Evolutionary conservation across 2,888 invertebrate species (phyloP).

Genomic region (Trimorus sp.): DNA sequence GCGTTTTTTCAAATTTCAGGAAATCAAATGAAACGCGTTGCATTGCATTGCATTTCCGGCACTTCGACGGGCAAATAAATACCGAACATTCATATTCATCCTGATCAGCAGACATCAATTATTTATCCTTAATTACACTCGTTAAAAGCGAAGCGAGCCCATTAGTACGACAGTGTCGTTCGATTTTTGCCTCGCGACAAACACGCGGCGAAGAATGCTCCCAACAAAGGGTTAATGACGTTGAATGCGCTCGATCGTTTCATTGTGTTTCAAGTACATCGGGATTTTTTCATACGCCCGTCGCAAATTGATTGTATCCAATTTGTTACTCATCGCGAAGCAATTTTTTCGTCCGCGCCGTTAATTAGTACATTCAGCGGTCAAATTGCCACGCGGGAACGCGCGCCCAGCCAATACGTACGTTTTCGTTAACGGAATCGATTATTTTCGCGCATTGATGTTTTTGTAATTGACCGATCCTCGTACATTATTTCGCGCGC

Average conservation of each 20-base stretch:
- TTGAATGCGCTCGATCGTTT: constrained; percentile 29
- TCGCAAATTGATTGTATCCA: constrained; percentile 14
- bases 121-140: constrained; percentile 28
- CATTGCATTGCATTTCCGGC: too few species aligned
- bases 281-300: constrained; percentile 19
- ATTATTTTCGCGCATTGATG: constrained; percentile 20
- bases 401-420: not conserved
- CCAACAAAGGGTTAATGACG: constrained; percentile 24
- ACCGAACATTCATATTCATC: constrained; percentile 8
- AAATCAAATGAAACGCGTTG: too few species aligned
- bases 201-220: constrained; percentile 6
- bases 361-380: constrained; percentile 21
- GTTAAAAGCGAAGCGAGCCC: constrained; percentile 5
- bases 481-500: constrained; percentile 19
- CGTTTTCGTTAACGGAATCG: constrained; percentile 1
- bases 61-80: constrained; percentile 1
- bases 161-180: not conserved
- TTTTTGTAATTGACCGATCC: constrained; percentile 30
- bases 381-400: not conserved
- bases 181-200: constrained; percentile 19
- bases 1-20: too few species aligned
- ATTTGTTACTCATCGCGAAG: constrained; percentile 22
- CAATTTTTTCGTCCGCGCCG: not conserved
- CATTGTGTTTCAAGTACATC: constrained; percentile 35
- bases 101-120: constrained; percentile 27